These are phyloP conservation scores for Lophotriccus pileatus DNA, from an alignment of 2,797 vertebrate genomes.

Conservation along the genomic window DNA sequence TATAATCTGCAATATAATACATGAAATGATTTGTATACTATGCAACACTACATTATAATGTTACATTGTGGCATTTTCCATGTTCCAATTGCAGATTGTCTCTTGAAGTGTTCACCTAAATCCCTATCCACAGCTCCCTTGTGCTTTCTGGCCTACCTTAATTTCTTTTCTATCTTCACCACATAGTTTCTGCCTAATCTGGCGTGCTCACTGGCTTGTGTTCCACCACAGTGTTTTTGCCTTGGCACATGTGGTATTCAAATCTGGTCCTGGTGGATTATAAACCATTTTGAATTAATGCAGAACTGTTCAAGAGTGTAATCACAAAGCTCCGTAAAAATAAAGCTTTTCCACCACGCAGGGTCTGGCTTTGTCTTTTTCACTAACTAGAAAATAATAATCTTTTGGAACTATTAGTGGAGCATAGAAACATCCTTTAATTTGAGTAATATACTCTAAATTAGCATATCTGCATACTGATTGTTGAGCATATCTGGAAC, in stretches of 20 bases:
- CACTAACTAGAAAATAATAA: background rate
- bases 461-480: conserved; percentile 16
- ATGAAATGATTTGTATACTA: background rate
- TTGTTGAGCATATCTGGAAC: conserved; percentile 24
- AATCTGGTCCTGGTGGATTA: background rate
- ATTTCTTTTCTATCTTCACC: background rate
- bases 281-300: background rate
- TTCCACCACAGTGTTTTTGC: background rate
- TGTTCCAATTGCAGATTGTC: background rate
- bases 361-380: background rate
- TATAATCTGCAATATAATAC: background rate
- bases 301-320: background rate
- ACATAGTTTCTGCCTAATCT: background rate
- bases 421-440: background rate
- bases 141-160: background rate
- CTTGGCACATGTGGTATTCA: background rate
- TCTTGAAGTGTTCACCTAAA: background rate
- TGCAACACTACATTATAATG: background rate
- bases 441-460: background rate
- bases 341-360: background rate
- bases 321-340: background rate
- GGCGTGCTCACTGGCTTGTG: background rate
- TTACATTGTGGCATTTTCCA: background rate
- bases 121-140: background rate
- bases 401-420: background rate